Base-by-base conservation (phyloP, 2,888 invertebrate genomes). In the Julus scanicus region DNA sequence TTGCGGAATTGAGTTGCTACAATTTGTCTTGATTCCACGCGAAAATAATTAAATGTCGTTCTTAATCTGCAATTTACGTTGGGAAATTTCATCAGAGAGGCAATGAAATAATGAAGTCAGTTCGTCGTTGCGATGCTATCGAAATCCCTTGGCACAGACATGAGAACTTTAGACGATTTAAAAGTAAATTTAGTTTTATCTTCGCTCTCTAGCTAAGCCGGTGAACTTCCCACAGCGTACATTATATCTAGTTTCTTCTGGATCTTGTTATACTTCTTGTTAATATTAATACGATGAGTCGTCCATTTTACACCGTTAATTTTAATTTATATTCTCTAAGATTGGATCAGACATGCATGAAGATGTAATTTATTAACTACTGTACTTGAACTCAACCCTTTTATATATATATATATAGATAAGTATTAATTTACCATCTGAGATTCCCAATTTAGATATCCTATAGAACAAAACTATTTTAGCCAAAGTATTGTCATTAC, bases 1-100 rank as follows among this genome's bases (percentile, higher is more conserved):
- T 37, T 80, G 80, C 80, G 29, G 80, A 80, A 29, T 80, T 80
- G 80, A 29, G 80, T 80, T 37, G 80, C 29, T 49, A 44, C 85
- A 85, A 49, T 85, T 85, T 85, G 85, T 85, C 85, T 48, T 85
- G 49, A 85, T 85, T 85, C 85, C 44, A 44, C 48, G n/a, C 85
- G 85, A 44, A 85, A 85, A 85, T 85, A 85, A 85, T 85, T 85
- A 85, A 85, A 85, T 29, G 85, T 85, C 85, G 49, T 39, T 44
- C 85, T 48, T 85, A 44, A 85, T 85, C 49, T 85, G 49, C 49
- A 85, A 85, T 85, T 85, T 85, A 85, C 85, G 49, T 85, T 85
- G 85, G 49, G 85, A 85, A 49, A 85, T 85, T 85, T 85, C 85
- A 85, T 85, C 85, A 44, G 85, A 44, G 49, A 85, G 85, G 85